phyloP scores from a whole-genome alignment of 2,797 vertebrate species.

The Dicrostonyx torquatus region DNA sequence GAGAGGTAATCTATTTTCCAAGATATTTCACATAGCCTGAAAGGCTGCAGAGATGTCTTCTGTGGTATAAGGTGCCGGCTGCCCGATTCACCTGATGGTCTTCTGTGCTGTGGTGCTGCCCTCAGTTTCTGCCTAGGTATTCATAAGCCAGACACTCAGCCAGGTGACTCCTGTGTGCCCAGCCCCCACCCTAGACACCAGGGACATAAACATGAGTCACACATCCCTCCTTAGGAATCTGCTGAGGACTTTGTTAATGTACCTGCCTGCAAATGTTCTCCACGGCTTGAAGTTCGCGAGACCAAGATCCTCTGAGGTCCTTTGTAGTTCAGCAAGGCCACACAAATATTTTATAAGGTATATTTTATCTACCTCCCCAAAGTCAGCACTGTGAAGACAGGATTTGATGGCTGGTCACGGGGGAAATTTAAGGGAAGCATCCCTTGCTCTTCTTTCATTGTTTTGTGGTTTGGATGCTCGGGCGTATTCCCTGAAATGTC shows the following conservation, averaged over 20 bases:
- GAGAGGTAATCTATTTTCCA: not conserved
- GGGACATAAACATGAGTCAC: not conserved
- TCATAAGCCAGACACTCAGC: not conserved
- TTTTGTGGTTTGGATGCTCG: conserved; percentile 1
- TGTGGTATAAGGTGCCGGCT: not conserved
- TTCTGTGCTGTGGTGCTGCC: not conserved
- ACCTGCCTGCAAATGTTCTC: not conserved
- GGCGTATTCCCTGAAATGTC: conserved; percentile 36
- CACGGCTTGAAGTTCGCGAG: not conserved
- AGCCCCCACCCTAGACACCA: not conserved
- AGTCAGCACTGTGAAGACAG: not conserved
- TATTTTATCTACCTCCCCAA: not conserved
- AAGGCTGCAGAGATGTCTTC: not conserved
- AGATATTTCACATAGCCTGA: not conserved
- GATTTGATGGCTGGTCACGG: not conserved
- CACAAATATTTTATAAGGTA: not conserved
- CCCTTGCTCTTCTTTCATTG: conserved; percentile 9
- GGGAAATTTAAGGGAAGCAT: conserved; percentile 23
- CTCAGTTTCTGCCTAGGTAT: not conserved
- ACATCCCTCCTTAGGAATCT: not conserved
- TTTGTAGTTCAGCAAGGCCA: not conserved
- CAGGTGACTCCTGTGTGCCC: not conserved
- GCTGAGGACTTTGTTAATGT: not conserved
- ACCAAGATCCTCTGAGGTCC: not conserved
- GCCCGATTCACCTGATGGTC: not conserved